Evolutionary conservation across 1,140 invertebrate genomes (phyloP).

Genomic region (Gryon sp.): DNA sequence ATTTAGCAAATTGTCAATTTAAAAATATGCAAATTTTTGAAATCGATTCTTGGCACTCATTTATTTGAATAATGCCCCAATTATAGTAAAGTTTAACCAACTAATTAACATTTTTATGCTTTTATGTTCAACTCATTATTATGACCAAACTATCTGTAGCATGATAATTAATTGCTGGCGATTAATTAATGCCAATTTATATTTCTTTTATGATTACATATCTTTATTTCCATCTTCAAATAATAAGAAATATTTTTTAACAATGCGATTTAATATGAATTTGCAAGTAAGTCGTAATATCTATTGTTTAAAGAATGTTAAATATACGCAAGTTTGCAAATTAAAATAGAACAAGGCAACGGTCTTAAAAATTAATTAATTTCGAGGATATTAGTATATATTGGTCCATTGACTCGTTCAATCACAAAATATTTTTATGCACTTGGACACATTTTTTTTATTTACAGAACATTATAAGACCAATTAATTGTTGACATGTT

Average conservation of each 20-base stretch:
- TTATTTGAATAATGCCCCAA: constrained; percentile 19
- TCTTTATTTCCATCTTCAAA: no score
- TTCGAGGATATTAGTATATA: constrained; percentile 67
- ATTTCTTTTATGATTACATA: no score
- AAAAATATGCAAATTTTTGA: constrained; percentile 10
- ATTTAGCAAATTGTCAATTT: no score
- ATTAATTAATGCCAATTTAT: constrained; percentile 20
- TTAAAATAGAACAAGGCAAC: constrained; percentile 50
- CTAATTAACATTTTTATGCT: constrained; percentile 32
- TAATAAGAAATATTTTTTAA: constrained; percentile 32
- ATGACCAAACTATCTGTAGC: constrained; percentile 4
- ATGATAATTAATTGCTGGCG: constrained; percentile 12
- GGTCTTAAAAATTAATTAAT: constrained; percentile 69
- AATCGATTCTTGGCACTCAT: neutral
- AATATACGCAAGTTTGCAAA: constrained; percentile 49
- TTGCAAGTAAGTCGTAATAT: constrained; percentile 25
- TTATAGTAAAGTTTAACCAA: constrained; percentile 14
- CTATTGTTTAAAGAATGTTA: constrained; percentile 53
- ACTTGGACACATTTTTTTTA: no score
- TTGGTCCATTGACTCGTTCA: constrained; percentile 62
- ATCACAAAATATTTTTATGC: no score
- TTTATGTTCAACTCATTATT: constrained; percentile 17
- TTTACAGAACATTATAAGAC: no score
- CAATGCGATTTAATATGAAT: constrained; percentile 29
- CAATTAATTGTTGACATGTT: no score